Evolutionary conservation across 2,888 invertebrate genomes (phyloP).

Genomic region (Eueremaeus valkanovi): DNA sequence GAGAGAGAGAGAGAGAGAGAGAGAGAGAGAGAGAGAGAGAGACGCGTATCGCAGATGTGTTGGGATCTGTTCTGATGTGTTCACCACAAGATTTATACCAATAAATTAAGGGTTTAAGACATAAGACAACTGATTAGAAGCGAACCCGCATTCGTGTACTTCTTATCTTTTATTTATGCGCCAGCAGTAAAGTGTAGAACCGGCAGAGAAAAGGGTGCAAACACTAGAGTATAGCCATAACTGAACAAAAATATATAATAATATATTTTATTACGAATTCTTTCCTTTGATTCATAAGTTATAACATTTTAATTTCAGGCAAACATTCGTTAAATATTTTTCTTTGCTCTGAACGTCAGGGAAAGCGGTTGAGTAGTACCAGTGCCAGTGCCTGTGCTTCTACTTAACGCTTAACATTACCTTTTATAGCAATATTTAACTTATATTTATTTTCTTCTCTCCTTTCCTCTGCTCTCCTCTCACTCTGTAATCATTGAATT

Average conservation of each 20-base stretch:
- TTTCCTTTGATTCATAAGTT: slow-evolving; percentile 2
- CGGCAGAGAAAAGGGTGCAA: slow-evolving; percentile 8
- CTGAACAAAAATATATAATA: slow-evolving; percentile 2
- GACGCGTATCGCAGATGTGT: too few species aligned
- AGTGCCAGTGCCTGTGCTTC: background rate
- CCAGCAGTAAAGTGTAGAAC: background rate
- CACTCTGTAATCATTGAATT: slow-evolving; percentile 1
- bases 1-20: too few species aligned
- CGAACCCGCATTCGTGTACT: background rate
- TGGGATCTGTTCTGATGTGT: background rate
- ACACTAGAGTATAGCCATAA: background rate
- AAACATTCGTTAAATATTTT: background rate
- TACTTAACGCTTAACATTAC: background rate
- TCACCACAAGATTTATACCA: slow-evolving; percentile 30
- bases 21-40: too few species aligned
- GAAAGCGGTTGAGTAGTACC: background rate
- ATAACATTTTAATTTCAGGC: slow-evolving; percentile 19
- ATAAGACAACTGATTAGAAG: background rate
- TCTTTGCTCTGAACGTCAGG: background rate
- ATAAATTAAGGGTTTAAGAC: slow-evolving; percentile 26
- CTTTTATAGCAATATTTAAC: background rate
- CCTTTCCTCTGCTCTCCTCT: too few species aligned
- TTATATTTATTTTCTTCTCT: background rate
- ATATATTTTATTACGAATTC: slow-evolving; percentile 4
- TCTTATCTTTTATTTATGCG: slow-evolving; percentile 15